Conservation (phyloP, 2,797 vertebrate species). For the Erethizon dorsatum region DNA sequence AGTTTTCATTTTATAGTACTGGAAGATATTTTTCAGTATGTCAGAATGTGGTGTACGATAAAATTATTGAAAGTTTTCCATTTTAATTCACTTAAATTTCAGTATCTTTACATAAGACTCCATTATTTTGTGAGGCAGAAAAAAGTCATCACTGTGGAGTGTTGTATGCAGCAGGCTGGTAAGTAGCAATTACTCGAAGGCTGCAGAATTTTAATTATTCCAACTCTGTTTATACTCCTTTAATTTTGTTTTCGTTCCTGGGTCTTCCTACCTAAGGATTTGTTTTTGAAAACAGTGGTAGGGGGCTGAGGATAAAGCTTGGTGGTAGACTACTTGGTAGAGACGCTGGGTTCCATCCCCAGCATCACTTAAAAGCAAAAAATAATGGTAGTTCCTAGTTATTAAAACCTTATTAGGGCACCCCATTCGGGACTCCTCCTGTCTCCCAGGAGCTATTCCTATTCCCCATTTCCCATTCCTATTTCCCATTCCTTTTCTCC, state of each 20-base stretch:
- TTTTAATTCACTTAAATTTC: constrained; percentile 46
- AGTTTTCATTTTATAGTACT: constrained; percentile 11
- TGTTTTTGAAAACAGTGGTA: constrained; percentile 45
- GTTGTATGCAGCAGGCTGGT: neutral
- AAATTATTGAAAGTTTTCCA: constrained; percentile 35
- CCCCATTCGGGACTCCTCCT: too few relatives aligned
- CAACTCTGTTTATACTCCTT: neutral
- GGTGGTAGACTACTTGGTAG: neutral
- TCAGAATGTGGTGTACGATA: neutral
- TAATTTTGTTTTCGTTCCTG: constrained; percentile 20
- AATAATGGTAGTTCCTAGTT: constrained; percentile 18
- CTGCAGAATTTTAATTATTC: constrained; percentile 40
- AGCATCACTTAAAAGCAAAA: neutral
- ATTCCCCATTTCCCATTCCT: too few relatives aligned
- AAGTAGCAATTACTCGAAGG: constrained; percentile 4
- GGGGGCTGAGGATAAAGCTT: neutral
- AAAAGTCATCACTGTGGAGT: neutral
- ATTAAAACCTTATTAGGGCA: neutral
- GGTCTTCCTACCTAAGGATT: neutral
- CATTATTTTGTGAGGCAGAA: constrained; percentile 41
- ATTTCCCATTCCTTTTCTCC: too few relatives aligned
- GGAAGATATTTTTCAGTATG: neutral
- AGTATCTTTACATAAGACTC: neutral
- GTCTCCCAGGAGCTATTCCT: too few relatives aligned
- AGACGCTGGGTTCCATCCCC: neutral